These are phyloP conservation scores for Scaptomyza caliginosa DNA, from an alignment of 2,888 invertebrate genomes.

Conservation along the genomic window DNA sequence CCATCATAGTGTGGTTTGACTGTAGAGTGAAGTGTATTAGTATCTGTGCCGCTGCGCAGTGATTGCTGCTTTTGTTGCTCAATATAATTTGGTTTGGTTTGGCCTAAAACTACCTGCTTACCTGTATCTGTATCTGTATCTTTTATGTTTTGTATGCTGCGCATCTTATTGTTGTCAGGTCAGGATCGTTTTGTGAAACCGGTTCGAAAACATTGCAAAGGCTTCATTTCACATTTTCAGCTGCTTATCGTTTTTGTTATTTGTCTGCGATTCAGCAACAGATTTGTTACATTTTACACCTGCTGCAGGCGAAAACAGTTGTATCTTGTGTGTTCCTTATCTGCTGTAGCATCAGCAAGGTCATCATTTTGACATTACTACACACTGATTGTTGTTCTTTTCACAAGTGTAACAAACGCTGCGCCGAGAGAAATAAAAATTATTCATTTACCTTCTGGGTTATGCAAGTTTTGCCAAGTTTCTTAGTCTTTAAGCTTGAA, in stretches of 20 bases:
- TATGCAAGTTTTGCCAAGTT: too few relatives aligned
- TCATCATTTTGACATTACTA: not conserved
- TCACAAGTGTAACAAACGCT: too few relatives aligned
- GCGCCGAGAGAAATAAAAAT: too few relatives aligned
- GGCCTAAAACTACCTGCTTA: constrained; percentile 23
- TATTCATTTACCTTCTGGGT: too few relatives aligned
- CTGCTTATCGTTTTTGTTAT: not conserved
- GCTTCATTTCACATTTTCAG: constrained; percentile 22
- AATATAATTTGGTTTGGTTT: not conserved
- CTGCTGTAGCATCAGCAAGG: not conserved
- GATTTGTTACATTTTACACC: constrained; percentile 34
- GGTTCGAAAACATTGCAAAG: constrained; percentile 26
- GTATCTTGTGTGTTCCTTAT: not conserved
- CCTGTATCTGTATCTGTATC: not conserved
- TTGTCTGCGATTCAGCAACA: not conserved
- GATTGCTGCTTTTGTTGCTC: constrained; percentile 10
- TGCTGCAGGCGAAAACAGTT: constrained; percentile 10
- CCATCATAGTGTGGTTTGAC: not conserved
- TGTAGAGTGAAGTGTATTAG: not conserved
- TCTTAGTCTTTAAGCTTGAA: too few relatives aligned
- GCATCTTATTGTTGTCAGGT: constrained; percentile 11
- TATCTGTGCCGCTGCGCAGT: constrained; percentile 1
- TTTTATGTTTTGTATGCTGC: constrained; percentile 7
- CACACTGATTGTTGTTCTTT: not conserved
- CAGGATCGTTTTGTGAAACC: constrained; percentile 32